These are phyloP conservation scores for Tapirus terrestris DNA, from an alignment of 2,113 vertebrate genomes.

Conservation along the genomic window DNA sequence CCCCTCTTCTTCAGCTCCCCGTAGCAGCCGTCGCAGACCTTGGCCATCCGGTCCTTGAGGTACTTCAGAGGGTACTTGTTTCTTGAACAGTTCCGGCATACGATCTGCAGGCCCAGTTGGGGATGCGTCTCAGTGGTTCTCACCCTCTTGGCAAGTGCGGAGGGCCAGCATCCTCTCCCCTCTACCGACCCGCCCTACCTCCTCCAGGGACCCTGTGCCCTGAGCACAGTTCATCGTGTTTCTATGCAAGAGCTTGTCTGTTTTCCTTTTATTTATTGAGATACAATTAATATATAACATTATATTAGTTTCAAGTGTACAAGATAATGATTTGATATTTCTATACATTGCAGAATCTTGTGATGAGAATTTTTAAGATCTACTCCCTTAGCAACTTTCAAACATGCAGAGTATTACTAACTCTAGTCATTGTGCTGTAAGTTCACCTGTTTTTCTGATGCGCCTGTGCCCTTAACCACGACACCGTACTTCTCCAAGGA, in stretches of 20 bases:
- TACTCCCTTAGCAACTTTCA: neutral
- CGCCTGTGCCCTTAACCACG: neutral
- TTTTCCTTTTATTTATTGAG: neutral
- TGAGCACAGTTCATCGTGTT: neutral
- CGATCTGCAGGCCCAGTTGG: constrained; percentile 87
- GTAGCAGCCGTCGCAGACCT: constrained; percentile 98
- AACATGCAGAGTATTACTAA: neutral
- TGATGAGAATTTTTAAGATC: neutral
- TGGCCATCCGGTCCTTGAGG: constrained; percentile 95
- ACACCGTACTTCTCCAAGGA: neutral
- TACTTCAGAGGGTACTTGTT: constrained; percentile 98
- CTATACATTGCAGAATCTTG: neutral
- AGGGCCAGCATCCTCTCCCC: neutral
- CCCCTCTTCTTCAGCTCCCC: constrained; percentile 93
- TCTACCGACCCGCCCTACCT: too few relatives aligned
- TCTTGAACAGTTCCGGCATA: constrained; percentile 96
- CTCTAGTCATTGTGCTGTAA: neutral
- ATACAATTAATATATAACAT: fast-evolving
- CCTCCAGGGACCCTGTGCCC: neutral
- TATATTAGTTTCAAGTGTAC: neutral
- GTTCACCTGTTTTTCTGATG: neutral
- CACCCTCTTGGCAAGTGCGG: constrained; percentile 29
- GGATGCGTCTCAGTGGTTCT: neutral
- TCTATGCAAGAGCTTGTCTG: neutral
- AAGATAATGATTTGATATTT: neutral